Evolutionary conservation across 2,888 invertebrate species (phyloP).

Genomic region (Scaptomyza tumidula): DNA sequence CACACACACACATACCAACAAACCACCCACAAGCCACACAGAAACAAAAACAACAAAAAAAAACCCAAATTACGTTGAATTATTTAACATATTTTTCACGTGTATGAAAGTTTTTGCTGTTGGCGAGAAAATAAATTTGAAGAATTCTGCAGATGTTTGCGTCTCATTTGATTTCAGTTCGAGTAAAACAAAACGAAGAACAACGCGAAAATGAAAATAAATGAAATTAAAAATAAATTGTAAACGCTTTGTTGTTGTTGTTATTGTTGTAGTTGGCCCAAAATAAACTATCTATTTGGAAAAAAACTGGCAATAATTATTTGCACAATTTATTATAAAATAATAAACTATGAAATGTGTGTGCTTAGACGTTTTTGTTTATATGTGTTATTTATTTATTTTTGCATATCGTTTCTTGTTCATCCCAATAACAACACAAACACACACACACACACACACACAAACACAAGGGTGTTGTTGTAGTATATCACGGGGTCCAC

Average conservation of each 20-base stretch:
- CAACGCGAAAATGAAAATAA: slow-evolving; percentile 6
- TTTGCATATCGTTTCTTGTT: slow-evolving; percentile 25
- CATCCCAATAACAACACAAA: neutral
- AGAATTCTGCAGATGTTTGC: slow-evolving; percentile 65
- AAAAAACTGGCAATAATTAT: slow-evolving; percentile 64
- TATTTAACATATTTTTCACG: slow-evolving; percentile 56
- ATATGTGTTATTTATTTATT: slow-evolving; percentile 54
- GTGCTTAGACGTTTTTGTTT: slow-evolving; percentile 10
- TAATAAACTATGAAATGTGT: slow-evolving; percentile 57
- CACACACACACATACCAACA: slow-evolving; percentile 23
- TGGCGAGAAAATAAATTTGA: slow-evolving; percentile 67
- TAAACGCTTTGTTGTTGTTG: slow-evolving; percentile 42
- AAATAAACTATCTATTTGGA: slow-evolving; percentile 58
- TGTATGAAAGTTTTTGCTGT: slow-evolving; percentile 28
- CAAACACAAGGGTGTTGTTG: neutral
- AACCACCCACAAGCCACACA: slow-evolving; percentile 9
- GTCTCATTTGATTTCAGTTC: slow-evolving; percentile 50
- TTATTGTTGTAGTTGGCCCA: slow-evolving; percentile 49
- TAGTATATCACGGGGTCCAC: slow-evolving; percentile 1
- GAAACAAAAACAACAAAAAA: neutral
- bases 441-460: neutral
- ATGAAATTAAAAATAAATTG: slow-evolving; percentile 61
- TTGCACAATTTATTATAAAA: slow-evolving; percentile 69
- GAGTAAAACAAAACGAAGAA: slow-evolving; percentile 15
- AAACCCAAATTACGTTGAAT: slow-evolving; percentile 44